phyloP scores from a whole-genome alignment of 2,888 invertebrate species.

The Tyria jacobaeae region DNA sequence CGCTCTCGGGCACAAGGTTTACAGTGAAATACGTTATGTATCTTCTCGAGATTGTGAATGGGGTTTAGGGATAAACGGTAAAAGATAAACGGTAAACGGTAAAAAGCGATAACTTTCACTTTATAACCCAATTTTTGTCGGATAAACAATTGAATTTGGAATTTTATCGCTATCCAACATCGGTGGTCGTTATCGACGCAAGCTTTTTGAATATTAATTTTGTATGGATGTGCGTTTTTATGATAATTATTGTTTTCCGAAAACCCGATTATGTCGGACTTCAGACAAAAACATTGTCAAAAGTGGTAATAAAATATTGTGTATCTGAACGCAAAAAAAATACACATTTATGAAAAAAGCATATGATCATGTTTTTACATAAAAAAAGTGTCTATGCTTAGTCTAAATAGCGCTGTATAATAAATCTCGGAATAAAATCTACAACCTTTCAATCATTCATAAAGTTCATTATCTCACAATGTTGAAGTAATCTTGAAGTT shows the following conservation, averaged over 20 bases:
- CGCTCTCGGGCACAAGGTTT: conserved; percentile 32
- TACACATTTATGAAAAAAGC: too few relatives aligned
- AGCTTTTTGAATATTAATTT: conserved; percentile 52
- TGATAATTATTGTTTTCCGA: conserved; percentile 48
- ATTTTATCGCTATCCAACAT: conserved; percentile 66
- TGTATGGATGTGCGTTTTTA: conserved; percentile 36
- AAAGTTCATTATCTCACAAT: too few relatives aligned
- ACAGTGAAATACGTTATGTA: conserved; percentile 75
- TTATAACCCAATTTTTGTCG: conserved; percentile 81
- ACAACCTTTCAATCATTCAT: too few relatives aligned
- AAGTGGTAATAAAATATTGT: conserved; percentile 20
- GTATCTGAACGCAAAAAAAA: conserved; percentile 25
- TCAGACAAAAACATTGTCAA: conserved; percentile 33
- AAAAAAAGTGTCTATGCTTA: too few relatives aligned
- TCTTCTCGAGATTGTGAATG: conserved; percentile 80
- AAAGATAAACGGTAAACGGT: too few relatives aligned
- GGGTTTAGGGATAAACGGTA: conserved; percentile 80
- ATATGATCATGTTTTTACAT: too few relatives aligned
- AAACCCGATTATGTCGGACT: conserved; percentile 35
- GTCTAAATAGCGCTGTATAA: neutral
- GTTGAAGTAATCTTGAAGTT: too few relatives aligned
- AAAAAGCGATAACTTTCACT: conserved; percentile 78
- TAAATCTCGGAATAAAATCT: too few relatives aligned
- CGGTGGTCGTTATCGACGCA: conserved; percentile 57
- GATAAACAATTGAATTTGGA: conserved; percentile 80